phyloP scores from a whole-genome alignment of 1,140 invertebrate species.

The Anoplolepis gracilipes region DNA sequence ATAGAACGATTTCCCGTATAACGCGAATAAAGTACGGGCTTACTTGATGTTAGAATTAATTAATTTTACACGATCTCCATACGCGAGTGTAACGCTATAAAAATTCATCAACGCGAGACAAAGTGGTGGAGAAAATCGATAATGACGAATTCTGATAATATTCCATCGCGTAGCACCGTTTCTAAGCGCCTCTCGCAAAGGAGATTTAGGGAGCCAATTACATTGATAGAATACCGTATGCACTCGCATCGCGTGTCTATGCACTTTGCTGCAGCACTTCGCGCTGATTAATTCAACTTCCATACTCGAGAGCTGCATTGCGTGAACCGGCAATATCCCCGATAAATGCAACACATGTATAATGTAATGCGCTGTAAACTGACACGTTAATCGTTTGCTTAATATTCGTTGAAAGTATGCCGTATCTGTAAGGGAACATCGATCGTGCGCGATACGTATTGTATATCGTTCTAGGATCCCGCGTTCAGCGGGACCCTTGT shows the following conservation, averaged over 20 bases:
- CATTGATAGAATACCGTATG: constrained; percentile 47
- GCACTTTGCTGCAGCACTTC: constrained; percentile 1
- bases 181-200: constrained; percentile 21
- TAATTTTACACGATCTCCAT: not conserved
- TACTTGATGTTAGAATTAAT: not conserved
- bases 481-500: not conserved
- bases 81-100: not conserved
- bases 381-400: not conserved
- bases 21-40: constrained; percentile 10
- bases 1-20: constrained; percentile 29
- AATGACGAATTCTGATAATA: constrained; percentile 23
- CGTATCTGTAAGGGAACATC: no score
- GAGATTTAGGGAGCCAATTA: constrained; percentile 41
- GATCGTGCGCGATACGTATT: constrained; percentile 1
- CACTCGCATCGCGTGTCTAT: constrained; percentile 36
- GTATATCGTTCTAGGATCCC: not conserved
- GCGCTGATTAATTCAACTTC: constrained; percentile 51
- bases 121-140: not conserved
- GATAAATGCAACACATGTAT: not conserved
- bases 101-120: not conserved
- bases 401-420: not conserved
- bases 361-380: not conserved
- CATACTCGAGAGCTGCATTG: not conserved
- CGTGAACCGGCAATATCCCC: constrained; percentile 8
- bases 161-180: not conserved